Evolutionary conservation across 2,888 invertebrate species (phyloP), one percentile per base, ranked within the genome.

Genomic region (Podotricha telesiphe): DNA sequence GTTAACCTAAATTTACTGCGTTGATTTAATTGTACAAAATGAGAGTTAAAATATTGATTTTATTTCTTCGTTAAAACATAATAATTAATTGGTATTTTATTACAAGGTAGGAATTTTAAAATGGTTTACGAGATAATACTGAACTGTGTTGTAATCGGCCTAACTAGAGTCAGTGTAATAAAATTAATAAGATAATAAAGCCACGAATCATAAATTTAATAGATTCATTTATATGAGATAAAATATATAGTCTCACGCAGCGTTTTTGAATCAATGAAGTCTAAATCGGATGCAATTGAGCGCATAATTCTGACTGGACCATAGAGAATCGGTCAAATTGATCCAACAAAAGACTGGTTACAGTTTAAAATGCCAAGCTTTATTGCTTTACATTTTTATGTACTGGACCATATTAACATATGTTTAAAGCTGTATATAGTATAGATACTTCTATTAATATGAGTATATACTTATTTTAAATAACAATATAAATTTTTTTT

Each of bases 191-290:
- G 70, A 59, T 68, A 75, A 75, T 72, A 73, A 72, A 71, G 11
- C 69, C 84, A 81, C 80, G 80, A 83, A 84, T 86, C 84, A 89
- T 90, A 89, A 87, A 88, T 85, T 86, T 90, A 86, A 91, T 85
- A 82, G 86, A 83, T 89, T 89, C 88, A 89, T 91, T 90, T 90
- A 87, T 84, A 86, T 79, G 83, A 87, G 87, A 90, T 91, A 90
- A 91, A 91, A 83, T 86, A 87, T 86, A 85, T 80, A 81, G 80
- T 84, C 85, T 85, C 86, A 88, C 87, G 85, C 83, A 85, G 83
- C 82, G 84, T 82, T 83, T 86, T 84, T 83, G 83, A 84, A 80
- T 87, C 87, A 89, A 87, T 87, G 86, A 85, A 83, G 77, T 80
- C 82, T 86, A 86, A 88, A 86, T 87, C 84, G 83, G 79, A 77